These are phyloP conservation scores for Jordanella pulchra DNA, from an alignment of 2,797 vertebrate species.

Conservation along the genomic window DNA sequence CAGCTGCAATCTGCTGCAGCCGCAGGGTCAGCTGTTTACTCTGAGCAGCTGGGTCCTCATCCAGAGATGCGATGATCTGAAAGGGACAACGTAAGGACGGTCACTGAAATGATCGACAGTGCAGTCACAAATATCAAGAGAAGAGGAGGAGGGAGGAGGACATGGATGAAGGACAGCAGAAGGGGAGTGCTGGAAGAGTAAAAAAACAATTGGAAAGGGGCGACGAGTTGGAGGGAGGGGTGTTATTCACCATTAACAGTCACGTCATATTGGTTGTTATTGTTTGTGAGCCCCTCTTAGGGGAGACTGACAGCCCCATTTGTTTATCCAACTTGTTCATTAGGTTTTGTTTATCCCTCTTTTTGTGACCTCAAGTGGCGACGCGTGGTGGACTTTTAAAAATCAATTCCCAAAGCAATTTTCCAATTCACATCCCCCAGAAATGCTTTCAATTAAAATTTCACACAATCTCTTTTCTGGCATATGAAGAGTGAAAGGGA, in stretches of 20 bases:
- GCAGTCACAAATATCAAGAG: slow-evolving; percentile 26
- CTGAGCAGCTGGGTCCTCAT: slow-evolving; percentile 94
- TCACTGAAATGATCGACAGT: slow-evolving; percentile 15
- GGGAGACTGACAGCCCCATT: slow-evolving; percentile 70
- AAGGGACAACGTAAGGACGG: slow-evolving; percentile 21
- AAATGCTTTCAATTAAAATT: slow-evolving; percentile 81
- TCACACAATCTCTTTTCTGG: slow-evolving; percentile 75
- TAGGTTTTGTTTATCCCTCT: slow-evolving; percentile 74
- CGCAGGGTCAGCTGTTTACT: slow-evolving; percentile 98
- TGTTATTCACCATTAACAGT: slow-evolving; percentile 58
- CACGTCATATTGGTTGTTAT: slow-evolving; percentile 49
- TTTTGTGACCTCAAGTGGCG: slow-evolving; percentile 70
- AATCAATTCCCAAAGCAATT: slow-evolving; percentile 79
- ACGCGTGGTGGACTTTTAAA: slow-evolving; percentile 69
- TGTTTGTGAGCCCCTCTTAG: slow-evolving; percentile 61
- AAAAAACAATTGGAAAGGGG: slow-evolving; percentile 11
- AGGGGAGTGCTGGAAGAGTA: slow-evolving; percentile 13
- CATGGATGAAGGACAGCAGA: slow-evolving; percentile 11
- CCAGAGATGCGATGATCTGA: slow-evolving; percentile 94
- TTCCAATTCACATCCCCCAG: slow-evolving; percentile 78
- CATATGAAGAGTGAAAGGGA: slow-evolving; percentile 65
- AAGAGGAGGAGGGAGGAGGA: slow-evolving; percentile 1
- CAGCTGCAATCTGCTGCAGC: slow-evolving; percentile 95
- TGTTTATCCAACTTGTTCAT: slow-evolving; percentile 78
- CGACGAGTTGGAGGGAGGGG: slow-evolving; percentile 30